These are phyloP conservation scores for Cephus nigrinus DNA, from an alignment of 2,888 invertebrate species.

Conservation along the genomic window DNA sequence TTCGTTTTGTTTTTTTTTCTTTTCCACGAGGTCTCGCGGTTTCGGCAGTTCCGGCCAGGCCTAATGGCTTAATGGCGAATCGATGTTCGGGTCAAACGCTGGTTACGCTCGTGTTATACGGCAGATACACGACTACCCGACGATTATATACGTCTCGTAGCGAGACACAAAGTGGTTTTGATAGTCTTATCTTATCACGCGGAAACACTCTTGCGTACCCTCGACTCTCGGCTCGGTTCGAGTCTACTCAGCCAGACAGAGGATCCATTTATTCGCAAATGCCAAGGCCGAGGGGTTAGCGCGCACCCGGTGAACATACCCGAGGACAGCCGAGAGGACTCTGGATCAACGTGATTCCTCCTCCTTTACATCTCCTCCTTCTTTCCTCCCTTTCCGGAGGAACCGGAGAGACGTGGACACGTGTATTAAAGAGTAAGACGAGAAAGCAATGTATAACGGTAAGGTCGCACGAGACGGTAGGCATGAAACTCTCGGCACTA, in stretches of 20 bases:
- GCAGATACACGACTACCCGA: slow-evolving; percentile 6
- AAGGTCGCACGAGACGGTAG: neutral
- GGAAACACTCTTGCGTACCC: slow-evolving; percentile 49
- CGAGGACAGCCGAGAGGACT: neutral
- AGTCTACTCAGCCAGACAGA: slow-evolving; percentile 45
- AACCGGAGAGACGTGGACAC: neutral
- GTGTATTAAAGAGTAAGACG: neutral
- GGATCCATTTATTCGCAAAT: slow-evolving; percentile 63
- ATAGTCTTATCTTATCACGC: slow-evolving; percentile 59
- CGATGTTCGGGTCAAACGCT: slow-evolving; percentile 45
- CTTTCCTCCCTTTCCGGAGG: neutral
- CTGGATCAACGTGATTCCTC: neutral
- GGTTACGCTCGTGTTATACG: slow-evolving; percentile 12
- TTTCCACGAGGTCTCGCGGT: slow-evolving; percentile 23
- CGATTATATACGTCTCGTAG: slow-evolving; percentile 7
- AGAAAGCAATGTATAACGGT: neutral
- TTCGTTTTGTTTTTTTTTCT: neutral
- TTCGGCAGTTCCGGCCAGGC: slow-evolving; percentile 30
- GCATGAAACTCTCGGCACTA: slow-evolving; percentile 15
- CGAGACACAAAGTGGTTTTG: slow-evolving; percentile 21
- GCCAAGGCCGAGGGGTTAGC: slow-evolving; percentile 49
- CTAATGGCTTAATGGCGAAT: slow-evolving; percentile 58
- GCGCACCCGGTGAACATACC: slow-evolving; percentile 8
- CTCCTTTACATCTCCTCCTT: neutral
- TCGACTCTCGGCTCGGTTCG: slow-evolving; percentile 42